phyloP scores from a whole-genome alignment of 2,113 vertebrate genomes.

The Numenius arquata region DNA sequence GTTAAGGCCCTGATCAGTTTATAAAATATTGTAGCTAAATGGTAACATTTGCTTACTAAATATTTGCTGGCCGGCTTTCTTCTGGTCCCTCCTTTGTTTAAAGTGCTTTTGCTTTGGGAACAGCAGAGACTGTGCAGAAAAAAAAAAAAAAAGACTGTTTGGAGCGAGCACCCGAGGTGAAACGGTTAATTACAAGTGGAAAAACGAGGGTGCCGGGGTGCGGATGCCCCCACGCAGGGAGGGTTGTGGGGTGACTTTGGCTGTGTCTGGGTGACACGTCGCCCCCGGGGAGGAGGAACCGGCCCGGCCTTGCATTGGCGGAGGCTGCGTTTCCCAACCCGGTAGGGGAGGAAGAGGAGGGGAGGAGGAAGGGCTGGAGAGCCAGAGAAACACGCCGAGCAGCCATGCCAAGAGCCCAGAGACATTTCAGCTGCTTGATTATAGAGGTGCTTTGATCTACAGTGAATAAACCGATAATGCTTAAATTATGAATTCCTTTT shows the following conservation, averaged over 20 bases:
- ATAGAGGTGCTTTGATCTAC: constrained; percentile 30
- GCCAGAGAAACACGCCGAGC: neutral
- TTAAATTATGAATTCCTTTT: constrained; percentile 22
- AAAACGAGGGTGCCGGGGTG: neutral
- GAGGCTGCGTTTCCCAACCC: neutral
- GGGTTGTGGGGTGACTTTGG: neutral
- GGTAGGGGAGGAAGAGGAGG: neutral
- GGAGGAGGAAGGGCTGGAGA: neutral
- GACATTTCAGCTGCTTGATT: neutral
- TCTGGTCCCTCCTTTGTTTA: neutral
- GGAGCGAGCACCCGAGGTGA: neutral
- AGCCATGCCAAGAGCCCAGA: neutral
- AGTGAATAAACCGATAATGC: constrained; percentile 17
- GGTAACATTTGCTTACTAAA: neutral
- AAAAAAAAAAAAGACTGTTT: neutral
- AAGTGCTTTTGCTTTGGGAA: neutral
- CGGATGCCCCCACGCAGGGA: rapidly evolving
- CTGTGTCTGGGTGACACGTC: neutral
- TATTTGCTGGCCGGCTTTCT: rapidly evolving
- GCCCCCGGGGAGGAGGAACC: neutral
- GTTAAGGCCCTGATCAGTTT: neutral
- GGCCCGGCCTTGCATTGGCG: rapidly evolving
- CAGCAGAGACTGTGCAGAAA: neutral
- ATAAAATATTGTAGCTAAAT: neutral
- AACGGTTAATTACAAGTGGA: neutral